Conservation (phyloP, 2,113 vertebrate species). For the Mystacornis crossleyi region DNA sequence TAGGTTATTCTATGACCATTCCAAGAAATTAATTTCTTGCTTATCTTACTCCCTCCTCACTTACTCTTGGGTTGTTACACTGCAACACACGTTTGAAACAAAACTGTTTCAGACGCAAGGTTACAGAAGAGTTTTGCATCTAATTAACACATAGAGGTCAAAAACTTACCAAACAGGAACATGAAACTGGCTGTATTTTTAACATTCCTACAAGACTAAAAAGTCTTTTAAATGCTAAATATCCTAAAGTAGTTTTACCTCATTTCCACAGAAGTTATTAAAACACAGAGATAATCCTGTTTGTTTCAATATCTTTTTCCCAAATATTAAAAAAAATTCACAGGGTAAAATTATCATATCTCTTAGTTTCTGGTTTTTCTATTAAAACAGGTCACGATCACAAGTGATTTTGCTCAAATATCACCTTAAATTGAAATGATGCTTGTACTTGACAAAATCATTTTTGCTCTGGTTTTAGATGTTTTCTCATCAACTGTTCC, state of each 20-base stretch:
- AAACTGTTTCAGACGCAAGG: neutral
- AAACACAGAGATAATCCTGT: neutral
- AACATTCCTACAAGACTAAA: neutral
- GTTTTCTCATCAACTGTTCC: neutral
- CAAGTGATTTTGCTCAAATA: neutral
- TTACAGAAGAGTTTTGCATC: neutral
- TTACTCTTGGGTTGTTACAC: neutral
- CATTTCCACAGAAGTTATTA: slow-evolving; percentile 27
- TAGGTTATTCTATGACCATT: neutral
- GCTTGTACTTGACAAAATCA: neutral
- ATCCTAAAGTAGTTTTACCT: slow-evolving; percentile 14
- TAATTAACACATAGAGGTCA: neutral
- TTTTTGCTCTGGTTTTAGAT: neutral
- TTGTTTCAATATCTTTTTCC: slow-evolving; percentile 3
- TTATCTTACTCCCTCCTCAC: neutral
- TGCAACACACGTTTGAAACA: neutral
- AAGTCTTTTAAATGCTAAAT: slow-evolving; percentile 42
- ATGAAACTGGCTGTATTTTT: slow-evolving; percentile 21
- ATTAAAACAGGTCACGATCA: slow-evolving; percentile 18
- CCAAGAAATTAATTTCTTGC: neutral
- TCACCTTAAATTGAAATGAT: slow-evolving; percentile 27
- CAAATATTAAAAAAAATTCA: neutral
- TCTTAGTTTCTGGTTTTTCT: slow-evolving; percentile 23
- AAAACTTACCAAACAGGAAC: neutral
- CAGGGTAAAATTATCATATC: neutral